Conservation (phyloP, 2,113 vertebrate species). For the Zosterops hypoxanthus region DNA sequence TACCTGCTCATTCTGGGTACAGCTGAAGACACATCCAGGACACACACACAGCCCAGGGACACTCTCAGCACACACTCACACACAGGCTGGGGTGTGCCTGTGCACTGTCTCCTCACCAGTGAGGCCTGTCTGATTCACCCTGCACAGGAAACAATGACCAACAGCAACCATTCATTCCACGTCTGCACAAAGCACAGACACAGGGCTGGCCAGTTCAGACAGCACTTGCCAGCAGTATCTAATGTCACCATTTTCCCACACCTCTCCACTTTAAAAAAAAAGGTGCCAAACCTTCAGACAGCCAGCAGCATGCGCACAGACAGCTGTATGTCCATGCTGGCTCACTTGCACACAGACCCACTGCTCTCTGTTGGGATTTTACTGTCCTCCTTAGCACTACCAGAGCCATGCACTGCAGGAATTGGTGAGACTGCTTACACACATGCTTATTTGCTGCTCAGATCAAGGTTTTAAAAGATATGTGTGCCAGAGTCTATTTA, state of each 20-base stretch:
- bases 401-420: neutral
- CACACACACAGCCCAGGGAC: accelerated
- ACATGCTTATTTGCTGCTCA: neutral
- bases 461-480: neutral
- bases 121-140: neutral
- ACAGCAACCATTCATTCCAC: neutral
- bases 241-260: neutral
- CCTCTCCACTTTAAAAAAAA: neutral
- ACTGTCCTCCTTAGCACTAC: neutral
- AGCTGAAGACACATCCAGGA: neutral
- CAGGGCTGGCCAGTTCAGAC: neutral
- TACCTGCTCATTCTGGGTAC: neutral
- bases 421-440: neutral
- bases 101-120: accelerated
- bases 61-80: neutral
- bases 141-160: accelerated
- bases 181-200: neutral
- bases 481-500: neutral
- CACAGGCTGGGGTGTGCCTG: neutral
- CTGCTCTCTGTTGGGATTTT: neutral
- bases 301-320: accelerated
- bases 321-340: accelerated
- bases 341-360: neutral
- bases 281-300: accelerated
- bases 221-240: neutral